phyloP scores from a whole-genome alignment of 2,888 invertebrate species.

The Ischnura elegans region DNA sequence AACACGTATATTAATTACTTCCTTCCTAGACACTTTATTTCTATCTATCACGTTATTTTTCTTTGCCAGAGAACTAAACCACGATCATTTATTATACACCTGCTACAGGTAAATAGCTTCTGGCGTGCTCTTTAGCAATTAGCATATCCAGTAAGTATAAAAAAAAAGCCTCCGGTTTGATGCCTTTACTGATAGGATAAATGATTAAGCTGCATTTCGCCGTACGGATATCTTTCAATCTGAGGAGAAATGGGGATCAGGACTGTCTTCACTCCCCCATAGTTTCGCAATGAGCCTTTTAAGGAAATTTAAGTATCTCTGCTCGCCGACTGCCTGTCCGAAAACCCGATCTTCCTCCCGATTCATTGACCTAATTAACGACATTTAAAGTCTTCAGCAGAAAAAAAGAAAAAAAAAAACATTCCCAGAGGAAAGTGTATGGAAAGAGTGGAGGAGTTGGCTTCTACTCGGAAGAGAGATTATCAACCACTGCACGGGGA shows the following conservation, averaged over 20 bases:
- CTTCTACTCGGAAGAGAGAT: neutral
- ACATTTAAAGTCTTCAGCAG: neutral
- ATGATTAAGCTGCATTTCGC: neutral
- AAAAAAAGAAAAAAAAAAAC: neutral
- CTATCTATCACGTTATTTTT: slow-evolving; percentile 59
- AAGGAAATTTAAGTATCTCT: neutral
- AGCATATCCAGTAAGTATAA: slow-evolving; percentile 35
- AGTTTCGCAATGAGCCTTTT: neutral
- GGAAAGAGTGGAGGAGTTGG: neutral
- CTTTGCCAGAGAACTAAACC: slow-evolving; percentile 29
- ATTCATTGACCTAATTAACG: slow-evolving; percentile 38
- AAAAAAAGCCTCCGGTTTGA: neutral
- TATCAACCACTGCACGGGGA: neutral
- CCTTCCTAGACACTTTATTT: slow-evolving; percentile 28
- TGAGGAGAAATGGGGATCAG: neutral
- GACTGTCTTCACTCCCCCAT: neutral
- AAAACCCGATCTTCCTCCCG: neutral
- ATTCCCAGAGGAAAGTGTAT: neutral
- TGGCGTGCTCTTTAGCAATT: slow-evolving; percentile 59
- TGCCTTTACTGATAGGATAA: neutral
- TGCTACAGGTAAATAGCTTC: slow-evolving; percentile 43
- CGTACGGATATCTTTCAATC: neutral
- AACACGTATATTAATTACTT: slow-evolving; percentile 56
- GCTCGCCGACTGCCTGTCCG: neutral
- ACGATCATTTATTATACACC: slow-evolving; percentile 32